Evolutionary conservation across 2,888 invertebrate species (phyloP), one percentile per base, ranked within the genome.

Genomic region (Calameuta filiformis): DNA sequence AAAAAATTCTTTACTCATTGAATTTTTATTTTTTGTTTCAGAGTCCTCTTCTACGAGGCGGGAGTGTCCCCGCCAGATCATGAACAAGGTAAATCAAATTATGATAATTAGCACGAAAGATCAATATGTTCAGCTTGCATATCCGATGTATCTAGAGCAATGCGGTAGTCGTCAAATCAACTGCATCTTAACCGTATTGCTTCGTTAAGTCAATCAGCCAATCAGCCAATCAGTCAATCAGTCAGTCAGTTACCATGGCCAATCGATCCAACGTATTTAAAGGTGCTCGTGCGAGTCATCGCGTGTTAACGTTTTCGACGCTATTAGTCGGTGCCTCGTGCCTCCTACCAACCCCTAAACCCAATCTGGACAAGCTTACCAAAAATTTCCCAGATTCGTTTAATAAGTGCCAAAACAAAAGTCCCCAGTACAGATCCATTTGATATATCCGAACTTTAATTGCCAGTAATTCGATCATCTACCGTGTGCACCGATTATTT

Each of bases 41-140:
- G 92, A 91, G 89, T 89, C 89, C 87, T 86, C 89, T 85, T 87
- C 87, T 79, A 84, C 85, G 82, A 87, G 91, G 88, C 90, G 90
- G 90, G 91, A 90, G 83, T 88, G 85, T 88, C 89, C 90, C 90
- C 91, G 90, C 87, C 92, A 90, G 90, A 91, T 90, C 88, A 92
- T 92, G 92, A 92, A 89, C 88, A 92, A 92, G 92, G 92, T 92
- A 89, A 88, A 31, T 34, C 56, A 9, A 56, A 56, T 56, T 56
- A 9, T 3, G 23, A 23, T 23, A 23, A 56, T 56, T 56, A 56
- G 1, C 56, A 0, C 56, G 23, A 0, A 56, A 6, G 9, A 56
- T 56, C 23, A 23, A 56, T 15, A 9, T 1, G 6, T 56, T 56
- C 56, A 2, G 56, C 56, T 9, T 56, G 56, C 56, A 56, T 23